These are phyloP conservation scores for Poeciliopsis retropinna DNA, from an alignment of 2,113 vertebrate genomes.

Conservation along the genomic window DNA sequence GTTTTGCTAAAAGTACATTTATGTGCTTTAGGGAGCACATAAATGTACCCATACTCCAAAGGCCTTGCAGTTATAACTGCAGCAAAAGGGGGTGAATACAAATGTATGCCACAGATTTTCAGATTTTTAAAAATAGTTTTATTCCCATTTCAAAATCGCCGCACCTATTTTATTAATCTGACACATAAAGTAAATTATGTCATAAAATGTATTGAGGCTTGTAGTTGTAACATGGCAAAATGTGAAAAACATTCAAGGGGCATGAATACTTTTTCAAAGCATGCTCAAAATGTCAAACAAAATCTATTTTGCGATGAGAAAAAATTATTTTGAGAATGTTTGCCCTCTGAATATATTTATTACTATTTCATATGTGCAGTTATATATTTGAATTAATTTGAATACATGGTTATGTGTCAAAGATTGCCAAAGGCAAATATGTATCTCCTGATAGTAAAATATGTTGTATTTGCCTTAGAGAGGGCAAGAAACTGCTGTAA, in stretches of 20 bases:
- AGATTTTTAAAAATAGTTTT: not conserved
- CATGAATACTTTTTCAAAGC: not conserved
- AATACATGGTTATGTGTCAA: slow-evolving; percentile 2
- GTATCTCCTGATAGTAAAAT: not conserved
- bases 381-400: not conserved
- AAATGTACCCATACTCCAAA: not conserved
- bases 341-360: not conserved
- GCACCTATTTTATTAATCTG: too few relatives aligned
- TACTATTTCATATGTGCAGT: not conserved
- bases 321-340: not conserved
- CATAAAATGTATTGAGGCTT: not conserved
- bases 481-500: slow-evolving; percentile 1
- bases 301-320: not conserved
- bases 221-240: not conserved
- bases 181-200: not conserved
- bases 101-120: not conserved
- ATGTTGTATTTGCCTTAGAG: not conserved
- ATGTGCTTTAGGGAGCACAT: too few relatives aligned
- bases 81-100: not conserved
- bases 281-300: not conserved
- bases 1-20: too few relatives aligned
- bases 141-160: not conserved
- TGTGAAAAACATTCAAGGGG: not conserved
- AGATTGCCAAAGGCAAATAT: slow-evolving; percentile 1
- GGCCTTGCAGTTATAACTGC: not conserved